These are phyloP conservation scores for Dissostichus mawsoni DNA, from an alignment of 2,113 vertebrate genomes.

Conservation along the genomic window DNA sequence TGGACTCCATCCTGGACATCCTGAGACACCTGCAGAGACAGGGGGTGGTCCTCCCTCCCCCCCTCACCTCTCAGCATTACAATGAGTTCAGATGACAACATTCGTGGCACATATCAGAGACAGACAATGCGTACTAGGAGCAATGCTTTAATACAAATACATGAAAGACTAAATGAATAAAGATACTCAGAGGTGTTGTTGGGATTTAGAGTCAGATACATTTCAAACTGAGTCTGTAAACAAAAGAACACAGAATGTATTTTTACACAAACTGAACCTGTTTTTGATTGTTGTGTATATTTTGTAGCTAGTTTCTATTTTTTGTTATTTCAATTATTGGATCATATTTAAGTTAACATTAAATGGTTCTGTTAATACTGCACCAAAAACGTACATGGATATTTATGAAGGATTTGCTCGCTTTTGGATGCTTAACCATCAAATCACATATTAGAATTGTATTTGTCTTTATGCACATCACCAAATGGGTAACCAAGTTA, in stretches of 20 bases:
- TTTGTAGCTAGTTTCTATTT: background rate
- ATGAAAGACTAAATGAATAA: too few species aligned
- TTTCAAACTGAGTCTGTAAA: background rate
- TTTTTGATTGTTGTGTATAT: background rate
- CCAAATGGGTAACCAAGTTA: too few species aligned
- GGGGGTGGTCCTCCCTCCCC: conserved; percentile 85
- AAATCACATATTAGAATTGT: too few species aligned
- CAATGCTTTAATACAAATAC: too few species aligned
- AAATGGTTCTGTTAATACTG: background rate
- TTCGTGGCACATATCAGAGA: background rate
- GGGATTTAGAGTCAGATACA: background rate
- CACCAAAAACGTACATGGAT: too few species aligned
- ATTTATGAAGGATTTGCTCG: background rate
- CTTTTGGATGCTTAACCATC: background rate
- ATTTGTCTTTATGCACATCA: too few species aligned
- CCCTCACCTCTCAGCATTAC: background rate
- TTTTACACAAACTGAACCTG: background rate
- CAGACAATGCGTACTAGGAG: too few species aligned
- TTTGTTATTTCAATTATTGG: conserved; percentile 6
- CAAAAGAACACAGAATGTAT: background rate
- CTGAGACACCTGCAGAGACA: conserved; percentile 91
- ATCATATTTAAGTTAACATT: conserved; percentile 20
- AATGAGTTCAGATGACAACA: background rate
- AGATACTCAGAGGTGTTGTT: background rate
- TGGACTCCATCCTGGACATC: conserved; percentile 94